A percentile compares a stretch with the other conserved stretches of the same genome.
Conservation (phyloP, 2,113 vertebrate genomes). For the Aptenodytes forsteri region DNA sequence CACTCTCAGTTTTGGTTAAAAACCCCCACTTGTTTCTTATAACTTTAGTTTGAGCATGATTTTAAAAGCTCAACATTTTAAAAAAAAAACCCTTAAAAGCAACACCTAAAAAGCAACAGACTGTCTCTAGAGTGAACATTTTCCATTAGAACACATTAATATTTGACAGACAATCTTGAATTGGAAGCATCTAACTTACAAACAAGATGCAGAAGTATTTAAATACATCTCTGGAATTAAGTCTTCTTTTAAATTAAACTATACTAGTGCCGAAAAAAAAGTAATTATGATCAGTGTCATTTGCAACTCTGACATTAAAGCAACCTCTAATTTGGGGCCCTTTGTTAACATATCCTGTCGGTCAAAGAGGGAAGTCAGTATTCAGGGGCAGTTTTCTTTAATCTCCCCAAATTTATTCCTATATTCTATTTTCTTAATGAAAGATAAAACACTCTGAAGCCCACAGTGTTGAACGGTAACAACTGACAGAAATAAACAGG, state of each 20-base stretch:
- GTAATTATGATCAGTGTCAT: not conserved
- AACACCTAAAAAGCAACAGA: constrained; percentile 66
- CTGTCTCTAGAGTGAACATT: constrained; percentile 67
- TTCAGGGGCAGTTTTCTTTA: not conserved
- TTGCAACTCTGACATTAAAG: not conserved
- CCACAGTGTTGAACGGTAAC: not conserved
- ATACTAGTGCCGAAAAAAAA: not conserved
- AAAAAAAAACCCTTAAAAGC: constrained; percentile 54
- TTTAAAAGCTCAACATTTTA: constrained; percentile 45
- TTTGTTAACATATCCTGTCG: not conserved
- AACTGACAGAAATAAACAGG: not conserved
- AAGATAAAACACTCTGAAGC: not conserved
- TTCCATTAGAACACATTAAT: constrained; percentile 80
- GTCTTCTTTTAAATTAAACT: not conserved
- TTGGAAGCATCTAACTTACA: constrained; percentile 57
- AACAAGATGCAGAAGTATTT: constrained; percentile 51
- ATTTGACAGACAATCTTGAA: constrained; percentile 74
- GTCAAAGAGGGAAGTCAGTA: not conserved
- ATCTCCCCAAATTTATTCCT: not conserved
- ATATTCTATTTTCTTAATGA: not conserved
- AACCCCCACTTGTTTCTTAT: not conserved
- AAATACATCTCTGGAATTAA: constrained; percentile 15
- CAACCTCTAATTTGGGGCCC: not conserved
- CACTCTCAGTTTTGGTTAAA: not conserved
- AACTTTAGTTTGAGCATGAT: constrained; percentile 1